A percentile compares a stretch with the other conserved stretches of the same genome.
Evolutionary conservation across 2,797 vertebrate species (phyloP).

Genomic region (Astyanax mexicanus): DNA sequence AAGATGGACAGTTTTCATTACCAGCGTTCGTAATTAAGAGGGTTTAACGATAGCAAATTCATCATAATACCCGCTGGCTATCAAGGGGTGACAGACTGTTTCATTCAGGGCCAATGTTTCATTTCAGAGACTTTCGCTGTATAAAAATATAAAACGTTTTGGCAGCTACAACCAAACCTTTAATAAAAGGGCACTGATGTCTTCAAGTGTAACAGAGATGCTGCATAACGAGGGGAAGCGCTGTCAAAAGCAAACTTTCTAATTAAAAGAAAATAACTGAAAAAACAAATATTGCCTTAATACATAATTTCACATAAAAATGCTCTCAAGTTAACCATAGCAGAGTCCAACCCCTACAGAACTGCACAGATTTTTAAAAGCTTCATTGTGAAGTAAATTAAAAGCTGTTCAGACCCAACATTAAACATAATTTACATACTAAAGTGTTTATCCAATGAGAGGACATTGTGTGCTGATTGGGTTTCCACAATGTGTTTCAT

Average conservation of each 20-base stretch:
- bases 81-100: slow-evolving; percentile 72
- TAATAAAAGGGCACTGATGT: slow-evolving; percentile 19
- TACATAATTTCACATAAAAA: neutral
- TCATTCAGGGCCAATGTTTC: slow-evolving; percentile 68
- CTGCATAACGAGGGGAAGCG: slow-evolving; percentile 13
- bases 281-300: neutral
- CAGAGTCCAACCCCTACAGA: no score
- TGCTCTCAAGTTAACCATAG: no score
- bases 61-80: slow-evolving; percentile 71
- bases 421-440: no score
- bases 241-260: slow-evolving; percentile 2
- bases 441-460: no score
- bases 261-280: no score
- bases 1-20: slow-evolving; percentile 80
- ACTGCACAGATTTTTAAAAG: no score
- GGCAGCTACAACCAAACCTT: slow-evolving; percentile 63
- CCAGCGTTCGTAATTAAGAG: slow-evolving; percentile 74
- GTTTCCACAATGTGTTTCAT: no score
- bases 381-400: no score
- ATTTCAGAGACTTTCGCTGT: slow-evolving; percentile 68
- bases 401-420: no score
- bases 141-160: slow-evolving; percentile 58
- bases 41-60: slow-evolving; percentile 76
- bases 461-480: no score
- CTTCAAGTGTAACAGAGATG: slow-evolving; percentile 25